Base-by-base conservation (phyloP, 2,888 invertebrate genomes). In the Agrilus cyanescens region DNA sequence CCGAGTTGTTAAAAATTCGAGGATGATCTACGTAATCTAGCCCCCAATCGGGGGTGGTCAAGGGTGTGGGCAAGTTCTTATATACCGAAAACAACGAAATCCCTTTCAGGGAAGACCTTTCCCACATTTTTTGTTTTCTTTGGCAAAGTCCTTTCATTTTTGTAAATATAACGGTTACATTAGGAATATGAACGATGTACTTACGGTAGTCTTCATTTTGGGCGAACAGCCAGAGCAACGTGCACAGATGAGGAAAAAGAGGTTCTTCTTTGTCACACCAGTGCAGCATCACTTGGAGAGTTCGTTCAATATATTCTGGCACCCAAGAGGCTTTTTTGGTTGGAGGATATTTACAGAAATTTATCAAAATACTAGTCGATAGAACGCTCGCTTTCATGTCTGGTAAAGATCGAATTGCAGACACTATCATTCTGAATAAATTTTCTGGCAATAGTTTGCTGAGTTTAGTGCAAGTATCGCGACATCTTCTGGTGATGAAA, bases 251-350 rank as follows among this genome's bases (percentile, higher is more conserved):
- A 51, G 78, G 76, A 53, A 81, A 81, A 40, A 81, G 62, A 35
- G 71, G 69, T 4, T 70, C 69, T 53, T 82, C 80, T 53, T 76
- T 81, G 54, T 76, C 78, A 55, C 79, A 80, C 67, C 76, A 82
- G 42, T 80, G 72, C 60, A 72, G 65, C 70, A 85, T 71, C 57
- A 79, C 73, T 53, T 75, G 78, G 32, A 83, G 63, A 37, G 82
- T 66, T 2, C 72, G 71, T 18, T 74, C 67, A 14, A 82, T 71
- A 38, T 74, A 71, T 31, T 76, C 68, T 50, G 75, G 72, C 70
- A 74, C 61, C 61, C 80, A 80, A 43, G 77, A 75, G 51, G 73
- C 73, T 1, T 71, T 69, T 8, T 72, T 76, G 0, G 80, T 80
- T 38, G 69, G 63, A 39, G 68, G 68, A 52, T 78, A 80, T 44